These are phyloP conservation scores for Todus mexicanus DNA, from an alignment of 2,797 vertebrate genomes.

Conservation along the genomic window DNA sequence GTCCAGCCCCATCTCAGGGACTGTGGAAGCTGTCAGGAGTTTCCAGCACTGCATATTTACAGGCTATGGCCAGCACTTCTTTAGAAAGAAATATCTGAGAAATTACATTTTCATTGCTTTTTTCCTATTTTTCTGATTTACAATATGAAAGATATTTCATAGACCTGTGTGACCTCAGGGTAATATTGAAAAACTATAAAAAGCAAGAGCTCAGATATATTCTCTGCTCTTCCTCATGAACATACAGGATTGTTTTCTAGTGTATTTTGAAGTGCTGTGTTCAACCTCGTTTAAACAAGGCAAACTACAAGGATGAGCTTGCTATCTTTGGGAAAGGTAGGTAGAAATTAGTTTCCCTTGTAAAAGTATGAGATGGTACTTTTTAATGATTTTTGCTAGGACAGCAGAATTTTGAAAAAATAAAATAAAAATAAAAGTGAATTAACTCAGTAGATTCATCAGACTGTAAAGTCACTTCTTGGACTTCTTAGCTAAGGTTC, in stretches of 20 bases:
- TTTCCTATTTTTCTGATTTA: constrained; percentile 33
- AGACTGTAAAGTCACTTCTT: not conserved
- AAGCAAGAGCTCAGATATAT: constrained; percentile 26
- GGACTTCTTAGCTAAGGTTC: not conserved
- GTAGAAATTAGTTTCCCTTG: not conserved
- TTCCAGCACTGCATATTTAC: not conserved
- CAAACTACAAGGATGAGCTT: not conserved
- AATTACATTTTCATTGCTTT: not conserved
- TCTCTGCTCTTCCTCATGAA: not conserved
- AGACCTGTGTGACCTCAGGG: not conserved
- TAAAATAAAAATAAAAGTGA: not conserved
- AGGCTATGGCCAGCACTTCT: not conserved
- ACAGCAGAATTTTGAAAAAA: not conserved
- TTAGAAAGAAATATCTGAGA: not conserved
- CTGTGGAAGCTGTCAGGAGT: not conserved
- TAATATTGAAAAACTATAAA: constrained; percentile 25
- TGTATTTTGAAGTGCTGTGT: not conserved
- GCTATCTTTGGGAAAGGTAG: not conserved
- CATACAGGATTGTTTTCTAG: not conserved
- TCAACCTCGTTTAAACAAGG: constrained; percentile 11
- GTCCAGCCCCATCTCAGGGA: not conserved
- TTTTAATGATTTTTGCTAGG: not conserved
- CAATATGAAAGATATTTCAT: constrained; percentile 17
- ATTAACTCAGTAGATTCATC: not conserved
- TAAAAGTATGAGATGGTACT: not conserved